A percentile compares a stretch with the other conserved stretches of the same genome.
Evolutionary conservation across 2,113 vertebrate genomes (phyloP).

Genomic region (Phalacrocorax brasilianus): DNA sequence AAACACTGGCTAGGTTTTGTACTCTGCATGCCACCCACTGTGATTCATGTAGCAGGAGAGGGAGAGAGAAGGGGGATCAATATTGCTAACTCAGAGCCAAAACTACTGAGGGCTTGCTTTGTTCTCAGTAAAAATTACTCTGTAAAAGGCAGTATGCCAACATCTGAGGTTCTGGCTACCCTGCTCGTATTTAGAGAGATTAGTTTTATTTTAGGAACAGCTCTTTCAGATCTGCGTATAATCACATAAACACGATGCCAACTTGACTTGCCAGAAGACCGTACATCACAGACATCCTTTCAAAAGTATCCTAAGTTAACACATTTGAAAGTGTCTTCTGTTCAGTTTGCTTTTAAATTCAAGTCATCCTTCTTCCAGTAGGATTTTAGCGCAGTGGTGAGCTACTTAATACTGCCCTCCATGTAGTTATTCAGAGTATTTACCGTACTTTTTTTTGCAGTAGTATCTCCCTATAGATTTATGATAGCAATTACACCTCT

Average conservation of each 20-base stretch:
- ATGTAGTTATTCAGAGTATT: neutral
- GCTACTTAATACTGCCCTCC: conserved; percentile 18
- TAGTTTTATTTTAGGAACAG: conserved; percentile 61
- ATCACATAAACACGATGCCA: conserved; percentile 51
- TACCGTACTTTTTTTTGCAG: neutral
- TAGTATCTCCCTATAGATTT: neutral
- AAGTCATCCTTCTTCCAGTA: neutral
- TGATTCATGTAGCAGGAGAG: conserved; percentile 23
- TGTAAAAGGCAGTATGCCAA: conserved; percentile 4
- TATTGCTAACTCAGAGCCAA: conserved; percentile 6
- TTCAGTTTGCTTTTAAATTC: neutral
- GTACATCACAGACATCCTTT: neutral
- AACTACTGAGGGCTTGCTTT: conserved; percentile 35
- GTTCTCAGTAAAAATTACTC: conserved; percentile 25
- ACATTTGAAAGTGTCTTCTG: neutral
- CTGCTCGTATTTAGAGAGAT: neutral
- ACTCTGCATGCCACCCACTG: conserved; percentile 23
- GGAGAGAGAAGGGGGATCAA: conserved; percentile 24
- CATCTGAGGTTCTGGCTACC: conserved; percentile 2
- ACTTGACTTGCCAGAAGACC: conserved; percentile 33
- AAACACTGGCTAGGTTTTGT: conserved; percentile 11
- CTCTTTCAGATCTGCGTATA: conserved; percentile 53
- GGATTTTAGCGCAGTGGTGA: neutral
- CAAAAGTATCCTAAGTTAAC: neutral
- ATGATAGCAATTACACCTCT: conserved; percentile 7